Percentiles rank a stretch among this genome's conserved stretches.
These are phyloP conservation scores for Indri indri DNA, from an alignment of 2,113 vertebrate genomes.

Conservation along the genomic window DNA sequence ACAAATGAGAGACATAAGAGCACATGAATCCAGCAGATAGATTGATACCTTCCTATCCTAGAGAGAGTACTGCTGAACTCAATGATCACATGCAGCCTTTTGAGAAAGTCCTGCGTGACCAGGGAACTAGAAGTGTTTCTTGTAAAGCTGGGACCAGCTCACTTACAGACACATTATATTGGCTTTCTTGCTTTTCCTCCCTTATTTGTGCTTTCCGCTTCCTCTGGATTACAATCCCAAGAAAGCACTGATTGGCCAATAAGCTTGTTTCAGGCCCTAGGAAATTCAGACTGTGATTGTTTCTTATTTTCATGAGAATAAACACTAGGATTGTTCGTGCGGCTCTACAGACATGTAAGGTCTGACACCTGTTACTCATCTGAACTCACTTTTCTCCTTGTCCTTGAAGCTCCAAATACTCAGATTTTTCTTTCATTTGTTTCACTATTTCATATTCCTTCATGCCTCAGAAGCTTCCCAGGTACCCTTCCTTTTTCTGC, in stretches of 20 bases:
- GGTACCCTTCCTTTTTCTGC: background rate
- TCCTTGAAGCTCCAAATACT: background rate
- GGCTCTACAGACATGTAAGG: fast-evolving
- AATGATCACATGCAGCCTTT: background rate
- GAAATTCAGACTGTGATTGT: background rate
- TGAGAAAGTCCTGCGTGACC: background rate
- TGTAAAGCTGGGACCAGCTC: background rate
- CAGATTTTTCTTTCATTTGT: background rate
- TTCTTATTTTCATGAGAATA: background rate
- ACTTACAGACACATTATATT: background rate
- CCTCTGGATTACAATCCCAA: background rate
- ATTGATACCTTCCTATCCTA: background rate
- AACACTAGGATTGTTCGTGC: background rate
- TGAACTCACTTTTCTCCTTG: background rate
- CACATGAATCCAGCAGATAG: background rate
- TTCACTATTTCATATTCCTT: background rate
- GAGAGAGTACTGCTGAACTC: background rate
- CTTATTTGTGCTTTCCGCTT: background rate
- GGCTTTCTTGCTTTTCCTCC: background rate
- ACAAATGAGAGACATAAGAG: background rate
- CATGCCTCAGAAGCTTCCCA: background rate
- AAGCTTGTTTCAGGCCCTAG: background rate
- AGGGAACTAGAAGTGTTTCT: background rate
- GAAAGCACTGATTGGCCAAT: background rate
- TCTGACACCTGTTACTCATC: background rate